These are phyloP conservation scores for Calonectris borealis DNA, from an alignment of 2,113 vertebrate genomes.

Conservation along the genomic window DNA sequence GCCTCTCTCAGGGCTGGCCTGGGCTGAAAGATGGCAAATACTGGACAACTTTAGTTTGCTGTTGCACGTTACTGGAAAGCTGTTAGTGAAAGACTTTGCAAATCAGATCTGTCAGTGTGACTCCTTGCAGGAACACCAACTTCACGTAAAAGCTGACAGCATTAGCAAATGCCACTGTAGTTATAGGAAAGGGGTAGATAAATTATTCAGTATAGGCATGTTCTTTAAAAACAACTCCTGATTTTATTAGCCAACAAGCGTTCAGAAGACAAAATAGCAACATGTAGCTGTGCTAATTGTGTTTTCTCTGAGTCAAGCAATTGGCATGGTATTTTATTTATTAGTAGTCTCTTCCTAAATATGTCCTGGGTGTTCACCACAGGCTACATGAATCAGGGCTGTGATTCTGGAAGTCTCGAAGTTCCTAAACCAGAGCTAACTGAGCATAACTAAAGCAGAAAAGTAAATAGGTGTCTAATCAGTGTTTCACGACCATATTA, in stretches of 20 bases:
- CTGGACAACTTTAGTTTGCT: not conserved
- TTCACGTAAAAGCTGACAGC: not conserved
- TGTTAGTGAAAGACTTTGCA: not conserved
- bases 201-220: not conserved
- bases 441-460: not conserved
- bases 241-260: not conserved
- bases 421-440: not conserved
- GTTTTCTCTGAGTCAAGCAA: slow-evolving; percentile 2
- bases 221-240: not conserved
- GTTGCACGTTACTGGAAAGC: not conserved
- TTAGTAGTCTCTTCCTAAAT: not conserved
- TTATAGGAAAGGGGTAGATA: not conserved
- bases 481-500: not conserved
- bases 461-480: not conserved
- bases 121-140: not conserved
- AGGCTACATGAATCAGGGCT: not conserved
- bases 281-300: not conserved
- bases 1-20: not conserved
- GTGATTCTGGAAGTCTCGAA: not conserved
- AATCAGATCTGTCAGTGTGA: not conserved
- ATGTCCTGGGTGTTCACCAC: not conserved
- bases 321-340: not conserved
- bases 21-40: not conserved
- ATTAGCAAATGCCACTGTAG: not conserved
- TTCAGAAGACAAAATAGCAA: not conserved